These are phyloP conservation scores for Prinia subflava DNA, from an alignment of 2,113 vertebrate genomes.

Conservation along the genomic window DNA sequence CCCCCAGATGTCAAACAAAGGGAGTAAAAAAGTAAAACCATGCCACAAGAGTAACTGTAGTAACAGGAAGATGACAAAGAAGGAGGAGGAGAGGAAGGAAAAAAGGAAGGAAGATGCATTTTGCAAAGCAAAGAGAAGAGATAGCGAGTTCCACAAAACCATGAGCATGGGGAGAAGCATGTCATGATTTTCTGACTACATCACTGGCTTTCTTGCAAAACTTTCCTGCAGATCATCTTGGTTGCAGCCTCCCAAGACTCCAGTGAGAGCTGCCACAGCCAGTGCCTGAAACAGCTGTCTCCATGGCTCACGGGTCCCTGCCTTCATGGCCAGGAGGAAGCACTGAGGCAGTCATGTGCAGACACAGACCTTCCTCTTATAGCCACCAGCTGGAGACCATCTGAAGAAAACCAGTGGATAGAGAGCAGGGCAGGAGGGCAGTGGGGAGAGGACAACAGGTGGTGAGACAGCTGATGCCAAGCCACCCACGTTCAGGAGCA, in stretches of 20 bases:
- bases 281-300: not conserved
- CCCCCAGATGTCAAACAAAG: not conserved
- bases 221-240: not conserved
- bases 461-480: not conserved
- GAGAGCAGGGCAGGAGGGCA: not conserved
- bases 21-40: not conserved
- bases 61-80: not conserved
- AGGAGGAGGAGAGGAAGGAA: not conserved
- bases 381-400: not conserved
- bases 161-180: not conserved
- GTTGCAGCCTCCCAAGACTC: not conserved
- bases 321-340: not conserved
- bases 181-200: not conserved
- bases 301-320: accelerated
- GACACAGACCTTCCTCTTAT: not conserved
- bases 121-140: not conserved
- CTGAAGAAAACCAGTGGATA: not conserved
- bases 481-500: not conserved
- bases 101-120: constrained; percentile 13
- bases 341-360: not conserved
- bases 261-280: not conserved
- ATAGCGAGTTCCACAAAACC: not conserved
- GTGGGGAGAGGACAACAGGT: not conserved
- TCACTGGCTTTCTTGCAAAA: not conserved
- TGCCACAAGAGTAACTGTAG: not conserved